Conservation (phyloP, 2,797 vertebrate species). For the Amblyraja radiata region DNA sequence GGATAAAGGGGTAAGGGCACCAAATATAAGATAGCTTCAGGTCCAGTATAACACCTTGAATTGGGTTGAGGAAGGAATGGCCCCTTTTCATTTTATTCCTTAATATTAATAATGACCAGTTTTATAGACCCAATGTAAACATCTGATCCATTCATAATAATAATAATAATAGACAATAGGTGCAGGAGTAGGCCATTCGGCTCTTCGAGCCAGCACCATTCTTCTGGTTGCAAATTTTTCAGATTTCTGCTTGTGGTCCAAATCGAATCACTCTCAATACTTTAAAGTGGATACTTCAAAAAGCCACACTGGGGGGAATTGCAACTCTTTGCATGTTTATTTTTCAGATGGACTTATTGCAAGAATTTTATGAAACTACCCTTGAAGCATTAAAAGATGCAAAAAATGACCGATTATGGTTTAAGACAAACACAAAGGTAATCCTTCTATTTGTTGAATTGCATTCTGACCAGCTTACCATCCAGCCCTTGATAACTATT, state of each 20-base stretch:
- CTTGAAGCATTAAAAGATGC: constrained; percentile 95
- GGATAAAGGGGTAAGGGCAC: not conserved
- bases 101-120: not conserved
- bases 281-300: not conserved
- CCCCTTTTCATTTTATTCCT: not conserved
- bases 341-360: constrained; percentile 92
- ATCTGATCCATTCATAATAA: not conserved
- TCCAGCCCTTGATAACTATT: not conserved
- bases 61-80: not conserved
- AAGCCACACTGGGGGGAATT: not conserved
- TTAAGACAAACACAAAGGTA: constrained; percentile 96
- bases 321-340: constrained; percentile 34
- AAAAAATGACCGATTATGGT: constrained; percentile 95
- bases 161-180: too few species aligned
- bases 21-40: not conserved
- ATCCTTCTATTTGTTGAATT: constrained; percentile 37
- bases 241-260: constrained; percentile 4
- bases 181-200: too few species aligned
- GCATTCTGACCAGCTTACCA: not conserved
- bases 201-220: too few species aligned
- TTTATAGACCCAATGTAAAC: constrained; percentile 30
- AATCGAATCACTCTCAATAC: not conserved
- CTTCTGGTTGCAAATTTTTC: not conserved
- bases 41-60: not conserved
- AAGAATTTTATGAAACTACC: constrained; percentile 99